A percentile compares a stretch with the other conserved stretches of the same genome.
phyloP scores from a whole-genome alignment of 2,797 vertebrate species.

The Geotrypetes seraphini region DNA sequence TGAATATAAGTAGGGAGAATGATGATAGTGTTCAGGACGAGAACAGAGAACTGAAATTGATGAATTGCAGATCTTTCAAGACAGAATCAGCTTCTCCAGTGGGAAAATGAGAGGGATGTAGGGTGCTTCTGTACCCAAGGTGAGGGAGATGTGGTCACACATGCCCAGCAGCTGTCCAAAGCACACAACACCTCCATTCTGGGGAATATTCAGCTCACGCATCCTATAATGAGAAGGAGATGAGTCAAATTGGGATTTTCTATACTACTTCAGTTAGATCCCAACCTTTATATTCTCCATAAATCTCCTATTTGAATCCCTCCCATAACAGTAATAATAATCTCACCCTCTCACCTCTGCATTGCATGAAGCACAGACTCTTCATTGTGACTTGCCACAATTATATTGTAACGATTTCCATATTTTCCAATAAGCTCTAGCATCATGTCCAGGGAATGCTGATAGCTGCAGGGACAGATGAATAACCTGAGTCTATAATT shows the following conservation, averaged over 20 bases:
- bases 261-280: too few relatives aligned
- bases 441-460: constrained; percentile 60
- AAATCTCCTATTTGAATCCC: too few relatives aligned
- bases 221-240: constrained; percentile 41
- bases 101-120: background rate
- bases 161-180: constrained; percentile 87
- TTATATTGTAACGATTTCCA: constrained; percentile 55
- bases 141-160: constrained; percentile 86
- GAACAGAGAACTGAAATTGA: too few relatives aligned
- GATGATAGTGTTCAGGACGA: too few relatives aligned
- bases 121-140: constrained; percentile 59
- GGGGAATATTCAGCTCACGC: constrained; percentile 47
- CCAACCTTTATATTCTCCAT: background rate
- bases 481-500: too few relatives aligned
- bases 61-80: too few relatives aligned
- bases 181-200: constrained; percentile 53
- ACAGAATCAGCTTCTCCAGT: too few relatives aligned
- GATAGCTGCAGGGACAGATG: constrained; percentile 57
- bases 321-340: background rate
- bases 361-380: constrained; percentile 62
- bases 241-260: background rate
- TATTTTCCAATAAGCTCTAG: constrained; percentile 52
- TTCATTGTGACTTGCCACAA: constrained; percentile 83
- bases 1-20: background rate
- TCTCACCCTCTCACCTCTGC: constrained; percentile 39